phyloP scores from a whole-genome alignment of 2,113 vertebrate species.

The Passer domesticus region DNA sequence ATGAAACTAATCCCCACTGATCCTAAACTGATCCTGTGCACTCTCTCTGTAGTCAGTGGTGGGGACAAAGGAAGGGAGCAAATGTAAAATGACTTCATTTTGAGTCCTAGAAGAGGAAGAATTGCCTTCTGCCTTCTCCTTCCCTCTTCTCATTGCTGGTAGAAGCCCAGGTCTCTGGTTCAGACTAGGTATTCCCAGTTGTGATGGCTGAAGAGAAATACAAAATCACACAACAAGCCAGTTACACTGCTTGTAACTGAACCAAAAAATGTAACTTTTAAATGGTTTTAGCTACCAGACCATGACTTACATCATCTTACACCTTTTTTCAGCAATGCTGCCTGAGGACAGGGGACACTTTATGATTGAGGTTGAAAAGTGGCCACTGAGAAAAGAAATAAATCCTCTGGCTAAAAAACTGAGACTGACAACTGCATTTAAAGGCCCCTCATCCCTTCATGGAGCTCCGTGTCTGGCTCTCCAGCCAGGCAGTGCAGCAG shows the following conservation, averaged over 20 bases:
- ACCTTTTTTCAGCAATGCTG: not conserved
- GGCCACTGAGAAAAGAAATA: not conserved
- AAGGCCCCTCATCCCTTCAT: not conserved
- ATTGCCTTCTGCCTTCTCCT: not conserved
- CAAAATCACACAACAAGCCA: not conserved
- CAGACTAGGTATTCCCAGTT: not conserved
- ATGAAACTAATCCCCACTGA: not conserved
- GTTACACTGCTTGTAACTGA: not conserved
- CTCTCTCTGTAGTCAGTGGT: not conserved
- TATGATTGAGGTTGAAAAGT: not conserved
- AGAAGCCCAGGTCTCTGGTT: not conserved
- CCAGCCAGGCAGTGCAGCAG: not conserved
- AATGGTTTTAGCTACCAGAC: not conserved
- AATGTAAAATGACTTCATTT: not conserved
- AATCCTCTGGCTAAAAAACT: not conserved
- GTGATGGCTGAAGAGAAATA: not conserved
- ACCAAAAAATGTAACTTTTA: not conserved
- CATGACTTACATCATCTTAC: not conserved
- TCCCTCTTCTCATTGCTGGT: not conserved
- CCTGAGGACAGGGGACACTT: not conserved
- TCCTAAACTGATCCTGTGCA: not conserved
- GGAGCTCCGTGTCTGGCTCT: not conserved
- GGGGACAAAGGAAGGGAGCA: not conserved
- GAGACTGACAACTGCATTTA: not conserved
- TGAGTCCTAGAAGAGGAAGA: not conserved